These are phyloP conservation scores for Trachymyrmex cornetzi DNA, from an alignment of 1,140 invertebrate genomes.

Conservation along the genomic window DNA sequence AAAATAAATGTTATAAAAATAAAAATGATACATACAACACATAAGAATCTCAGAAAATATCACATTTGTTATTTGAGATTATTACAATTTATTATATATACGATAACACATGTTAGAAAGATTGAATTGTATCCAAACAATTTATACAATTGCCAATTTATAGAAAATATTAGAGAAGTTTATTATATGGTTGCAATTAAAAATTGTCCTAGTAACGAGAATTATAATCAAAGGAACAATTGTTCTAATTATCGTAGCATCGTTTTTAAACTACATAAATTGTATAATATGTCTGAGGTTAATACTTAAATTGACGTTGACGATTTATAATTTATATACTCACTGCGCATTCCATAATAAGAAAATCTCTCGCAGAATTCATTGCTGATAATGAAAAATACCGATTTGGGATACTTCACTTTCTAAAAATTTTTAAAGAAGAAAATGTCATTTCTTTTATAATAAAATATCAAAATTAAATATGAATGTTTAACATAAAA, in stretches of 20 bases:
- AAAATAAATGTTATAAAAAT: slow-evolving; percentile 4
- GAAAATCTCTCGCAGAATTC: slow-evolving; percentile 99
- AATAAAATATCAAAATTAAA: slow-evolving; percentile 2
- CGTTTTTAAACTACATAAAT: slow-evolving; percentile 26
- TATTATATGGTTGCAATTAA: neutral
- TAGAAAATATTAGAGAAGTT: neutral
- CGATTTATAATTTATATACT: slow-evolving; percentile 81
- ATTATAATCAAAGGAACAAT: slow-evolving; percentile 14
- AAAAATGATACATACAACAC: neutral
- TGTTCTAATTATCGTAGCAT: slow-evolving; percentile 3
- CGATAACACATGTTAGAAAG: neutral
- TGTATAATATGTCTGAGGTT: neutral
- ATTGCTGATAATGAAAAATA: slow-evolving; percentile 98
- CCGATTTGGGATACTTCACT: slow-evolving; percentile 93
- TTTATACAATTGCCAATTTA: neutral
- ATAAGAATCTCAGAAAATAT: neutral
- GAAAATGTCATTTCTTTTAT: neutral
- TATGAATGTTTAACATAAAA: neutral
- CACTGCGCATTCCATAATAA: slow-evolving; percentile 98
- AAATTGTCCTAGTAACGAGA: neutral
- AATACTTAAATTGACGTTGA: slow-evolving; percentile 23
- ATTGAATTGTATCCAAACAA: neutral
- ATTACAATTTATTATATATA: slow-evolving; percentile 10
- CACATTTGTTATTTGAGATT: neutral
- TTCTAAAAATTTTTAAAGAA: slow-evolving; percentile 87